Evolutionary conservation across 2,113 vertebrate species (phyloP), one percentile per base, ranked within the genome.

Genomic region (Protobothrops mucrosquamatus): DNA sequence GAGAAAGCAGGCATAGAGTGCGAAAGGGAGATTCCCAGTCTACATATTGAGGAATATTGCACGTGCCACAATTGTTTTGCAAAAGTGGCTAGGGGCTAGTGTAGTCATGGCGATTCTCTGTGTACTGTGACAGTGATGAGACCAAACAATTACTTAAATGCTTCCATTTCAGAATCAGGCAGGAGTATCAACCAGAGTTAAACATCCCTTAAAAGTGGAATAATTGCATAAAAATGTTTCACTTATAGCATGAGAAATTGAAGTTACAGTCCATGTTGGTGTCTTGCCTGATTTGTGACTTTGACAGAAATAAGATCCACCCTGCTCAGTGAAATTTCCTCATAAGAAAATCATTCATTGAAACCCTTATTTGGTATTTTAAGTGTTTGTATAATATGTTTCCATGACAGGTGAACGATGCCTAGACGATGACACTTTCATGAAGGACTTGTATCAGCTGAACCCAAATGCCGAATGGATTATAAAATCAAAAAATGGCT

Each of bases 401-500:
- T 96, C 48, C 85, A 95, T 95, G 52, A 43, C 94, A 99, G 99
- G 98, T 93, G 99, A 99, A 92, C 98, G 99, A 64, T 99, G 99
- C 93, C 98, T 99, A 1, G 98, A 99, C 91, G 98, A 97, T 6
- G 98, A 99, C 56, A 98, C 99, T 0, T 99, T 98, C 93, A 99
- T 99, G 99, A 99, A 98, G 96, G 98, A 99, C 95, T 97, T 99
- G 0, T 96, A 98, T 95, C 98, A 99, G 93, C 97, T 99, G 92
- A 99, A 99, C 96, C 99, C 99, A 0, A 97, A 97, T 86, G 99
- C 99, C 2, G 99, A 99, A 92, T 99, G 99, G 99, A 98, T 99
- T 97, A 99, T 99, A 96, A 99, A 98, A 96, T 57, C 96, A 6
- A 98, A 97, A 95, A 95, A 96, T 3, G 94, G 69, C 4, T 96